Evolutionary conservation across 2,888 invertebrate species (phyloP), one percentile per base, ranked within the genome.

Genomic region (Therioaphis trifolii): DNA sequence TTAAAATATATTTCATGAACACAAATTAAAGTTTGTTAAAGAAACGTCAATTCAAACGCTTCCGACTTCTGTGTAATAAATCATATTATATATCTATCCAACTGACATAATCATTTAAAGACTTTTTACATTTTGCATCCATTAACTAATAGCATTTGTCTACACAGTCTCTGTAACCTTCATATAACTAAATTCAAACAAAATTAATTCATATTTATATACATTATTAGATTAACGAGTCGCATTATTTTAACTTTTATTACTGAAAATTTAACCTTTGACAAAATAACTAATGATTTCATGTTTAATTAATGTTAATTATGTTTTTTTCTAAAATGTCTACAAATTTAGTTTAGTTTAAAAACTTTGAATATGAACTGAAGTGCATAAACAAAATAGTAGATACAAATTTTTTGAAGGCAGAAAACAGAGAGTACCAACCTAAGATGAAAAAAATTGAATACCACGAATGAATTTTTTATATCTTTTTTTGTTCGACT

Each of bases 31-130:
- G 74, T 74, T 55, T 74, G 40, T 24, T 55, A 35, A 40, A 74
- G 52, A 55, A 74, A 74, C 35, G 40, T 74, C 74, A 55, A 74
- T 74, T 74, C 9, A 55, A 74, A 74, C 74, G 21, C 24, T 74
- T 74, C 40, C 21, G 55, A 74, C 18, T 35, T 40, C 55, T 52
- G 52, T 35, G 21, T 74, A 55, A 74, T 74, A 58, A 55, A 74
- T 74, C 35, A 74, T 55, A 9, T 43, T 55, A 9, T 43, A 74
- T 15, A 58, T 21, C 58, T 58, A 46, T 71, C 46, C 24, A 71
- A 71, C 74, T 74, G 74, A 7, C 74, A 74, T 24, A 35, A 74
- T 14, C 35, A 27, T 74, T 74, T 74, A 55, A 74, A 74, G 24
- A 55, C 55, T 14, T 29, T 55, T 0, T 46, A 55, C 74, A 21